A percentile compares a stretch with the other conserved stretches of the same genome.
These are phyloP conservation scores for Girardia tigrina DNA, from an alignment of 2,888 invertebrate species.

Conservation along the genomic window DNA sequence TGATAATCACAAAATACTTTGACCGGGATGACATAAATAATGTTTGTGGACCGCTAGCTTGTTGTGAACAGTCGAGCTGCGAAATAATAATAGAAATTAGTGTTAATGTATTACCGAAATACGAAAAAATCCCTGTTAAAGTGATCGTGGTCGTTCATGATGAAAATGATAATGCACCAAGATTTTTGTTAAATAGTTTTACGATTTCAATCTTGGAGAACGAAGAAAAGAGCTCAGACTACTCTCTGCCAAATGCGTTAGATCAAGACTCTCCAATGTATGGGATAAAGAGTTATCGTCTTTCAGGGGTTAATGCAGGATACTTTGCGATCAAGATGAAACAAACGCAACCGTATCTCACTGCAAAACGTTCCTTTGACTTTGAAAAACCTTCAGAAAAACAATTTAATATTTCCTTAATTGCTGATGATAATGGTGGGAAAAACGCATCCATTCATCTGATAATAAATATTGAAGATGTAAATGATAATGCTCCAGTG, in stretches of 20 bases:
- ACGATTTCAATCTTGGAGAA: background rate
- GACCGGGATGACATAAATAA: background rate
- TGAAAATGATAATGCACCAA: conserved; percentile 14
- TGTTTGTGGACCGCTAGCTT: background rate
- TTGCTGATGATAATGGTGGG: background rate
- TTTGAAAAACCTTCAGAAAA: background rate
- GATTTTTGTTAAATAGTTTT: background rate
- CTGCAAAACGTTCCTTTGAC: background rate
- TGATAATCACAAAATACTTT: background rate
- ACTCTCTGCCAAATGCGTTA: background rate
- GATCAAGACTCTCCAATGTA: background rate
- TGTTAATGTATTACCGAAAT: background rate
- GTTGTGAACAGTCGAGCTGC: background rate
- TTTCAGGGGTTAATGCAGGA: background rate
- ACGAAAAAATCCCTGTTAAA: conserved; percentile 2
- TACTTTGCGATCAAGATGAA: background rate
- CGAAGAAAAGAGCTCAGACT: background rate
- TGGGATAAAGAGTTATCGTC: background rate
- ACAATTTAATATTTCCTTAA: background rate
- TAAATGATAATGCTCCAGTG: background rate
- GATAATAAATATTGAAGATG: background rate
- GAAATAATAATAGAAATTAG: background rate
- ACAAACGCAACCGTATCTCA: background rate
- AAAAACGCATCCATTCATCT: background rate
- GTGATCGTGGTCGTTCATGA: background rate